Evolutionary conservation across 2,888 invertebrate species (phyloP), one percentile per base, ranked within the genome.

Genomic region (Yponomeuta malinellus): DNA sequence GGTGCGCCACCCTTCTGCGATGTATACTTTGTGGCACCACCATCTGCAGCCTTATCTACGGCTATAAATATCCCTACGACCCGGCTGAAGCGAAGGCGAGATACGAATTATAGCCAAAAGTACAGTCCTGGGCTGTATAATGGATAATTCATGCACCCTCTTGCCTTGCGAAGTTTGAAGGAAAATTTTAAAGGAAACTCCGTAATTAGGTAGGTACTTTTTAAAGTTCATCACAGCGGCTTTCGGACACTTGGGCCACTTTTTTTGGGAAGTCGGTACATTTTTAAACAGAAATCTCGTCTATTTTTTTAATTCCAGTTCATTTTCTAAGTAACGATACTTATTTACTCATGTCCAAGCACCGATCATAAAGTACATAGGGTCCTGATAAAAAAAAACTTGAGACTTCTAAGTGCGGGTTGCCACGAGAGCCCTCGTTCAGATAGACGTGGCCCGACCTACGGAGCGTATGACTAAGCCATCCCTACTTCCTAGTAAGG

Each of bases 111-210:
- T 68, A 43, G 48, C 37, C 12, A 48, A 63, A 63, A 68, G 69
- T 67, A 67, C 67, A 43, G 67, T 59, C 15, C 52, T 59, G 67
- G 70, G 48, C 82, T 82, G 79, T 76, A 79, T 88, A 86, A 90
- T 89, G 90, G 88, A 87, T 90, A 90, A 91, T 92, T 90, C 90
- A 92, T 92, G 90, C 91, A 92, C 91, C 90, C 91, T 90, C 90
- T 81, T 83, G 76, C 74, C 75, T 73, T 76, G 74, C 73, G 83
- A 86, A 89, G 88, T 88, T 89, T 89, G 84, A 85, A 81, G 79
- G 81, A 77, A 15, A 63, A 23, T 70, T 64, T 70, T 48, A 12
- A 64, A 63, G 31, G 78, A 81, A 87, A 87, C 83, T 83, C 82
- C 80, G 77, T 88, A 90, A 89, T 89, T 87, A 71, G 59, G 67